A percentile compares a stretch with the other conserved stretches of the same genome.
phyloP scores from a whole-genome alignment of 2,113 vertebrate species.

The Zapus hudsonius region DNA sequence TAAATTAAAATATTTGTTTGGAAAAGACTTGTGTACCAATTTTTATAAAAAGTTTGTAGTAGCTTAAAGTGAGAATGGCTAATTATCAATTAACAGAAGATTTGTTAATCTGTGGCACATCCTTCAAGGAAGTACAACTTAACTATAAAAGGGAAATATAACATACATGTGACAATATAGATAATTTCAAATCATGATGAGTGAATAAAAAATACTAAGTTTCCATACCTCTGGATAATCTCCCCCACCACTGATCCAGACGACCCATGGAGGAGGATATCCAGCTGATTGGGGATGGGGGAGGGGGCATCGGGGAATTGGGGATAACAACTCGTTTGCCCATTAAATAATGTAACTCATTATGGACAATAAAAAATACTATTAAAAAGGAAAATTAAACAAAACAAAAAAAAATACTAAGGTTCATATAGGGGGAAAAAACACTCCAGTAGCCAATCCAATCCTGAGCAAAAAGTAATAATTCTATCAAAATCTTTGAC shows the following conservation, averaged over 20 bases:
- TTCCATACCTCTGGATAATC: too few species aligned
- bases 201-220: neutral
- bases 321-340: too few species aligned
- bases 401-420: neutral
- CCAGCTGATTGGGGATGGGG: too few species aligned
- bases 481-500: neutral
- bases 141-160: neutral
- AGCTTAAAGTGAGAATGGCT: neutral
- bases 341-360: too few species aligned
- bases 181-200: neutral
- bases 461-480: neutral
- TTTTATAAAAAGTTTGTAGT: neutral
- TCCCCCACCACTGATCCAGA: too few species aligned
- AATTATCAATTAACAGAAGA: conserved; percentile 8
- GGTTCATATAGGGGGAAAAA: conserved; percentile 8
- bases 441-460: neutral
- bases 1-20: neutral
- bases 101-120: neutral
- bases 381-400: too few species aligned
- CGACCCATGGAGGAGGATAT: too few species aligned
- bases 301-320: too few species aligned
- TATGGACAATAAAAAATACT: too few species aligned
- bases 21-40: neutral
- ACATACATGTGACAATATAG: neutral
- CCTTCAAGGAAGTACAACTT: neutral